Base-by-base conservation (phyloP, 1,140 invertebrate genomes). In the Eriocheir sinensis region DNA sequence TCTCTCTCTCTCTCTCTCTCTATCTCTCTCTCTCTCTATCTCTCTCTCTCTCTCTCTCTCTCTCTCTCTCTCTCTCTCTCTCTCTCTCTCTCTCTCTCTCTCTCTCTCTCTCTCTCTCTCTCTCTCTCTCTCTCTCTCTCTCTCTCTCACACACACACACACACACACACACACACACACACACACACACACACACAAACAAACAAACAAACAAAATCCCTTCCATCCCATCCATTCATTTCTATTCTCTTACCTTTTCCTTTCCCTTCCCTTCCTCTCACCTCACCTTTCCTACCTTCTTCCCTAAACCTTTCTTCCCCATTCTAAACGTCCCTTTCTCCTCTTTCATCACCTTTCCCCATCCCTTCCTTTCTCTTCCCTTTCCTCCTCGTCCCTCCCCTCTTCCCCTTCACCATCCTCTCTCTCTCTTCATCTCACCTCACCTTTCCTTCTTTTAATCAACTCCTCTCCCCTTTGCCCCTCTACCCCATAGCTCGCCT, bases 151-250 rank as follows among this genome's bases (percentile, higher is more conserved):
- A 48, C 44, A 48, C 44, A 48, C 44, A 48, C 44, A 48, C 44
- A 17, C 60, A 17, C 60, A 17, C 60, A 17, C 60, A 17, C 60
- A 17, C 60, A 17, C 60, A 72, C 60, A 72, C 60, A 72, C 60
- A 72, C 60, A 72, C 60, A 72, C 60, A 72, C 60, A 72, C 27
- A 72, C 60, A 72, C 60, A 72, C 60, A 72, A 21, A 72, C 60
- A 72, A 21, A 72, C 60, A 72, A 21, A 72, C 21, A 72, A 21
- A 72, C 60, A 12, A 6, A 4, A 8, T 9, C 60, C 72, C 8
- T 34, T 21, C 32, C 89, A 32, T 80, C 90, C 12, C 53, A 27
- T 38, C 89, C 38, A 12, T 21, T 38, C 32, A 53, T 21, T 34
- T 34, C 41, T 60, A 44, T 40, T 41, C 44, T 0, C 88, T 30